Evolutionary conservation across 2,888 invertebrate species (phyloP).

Genomic region (Chorisops tibialis): DNA sequence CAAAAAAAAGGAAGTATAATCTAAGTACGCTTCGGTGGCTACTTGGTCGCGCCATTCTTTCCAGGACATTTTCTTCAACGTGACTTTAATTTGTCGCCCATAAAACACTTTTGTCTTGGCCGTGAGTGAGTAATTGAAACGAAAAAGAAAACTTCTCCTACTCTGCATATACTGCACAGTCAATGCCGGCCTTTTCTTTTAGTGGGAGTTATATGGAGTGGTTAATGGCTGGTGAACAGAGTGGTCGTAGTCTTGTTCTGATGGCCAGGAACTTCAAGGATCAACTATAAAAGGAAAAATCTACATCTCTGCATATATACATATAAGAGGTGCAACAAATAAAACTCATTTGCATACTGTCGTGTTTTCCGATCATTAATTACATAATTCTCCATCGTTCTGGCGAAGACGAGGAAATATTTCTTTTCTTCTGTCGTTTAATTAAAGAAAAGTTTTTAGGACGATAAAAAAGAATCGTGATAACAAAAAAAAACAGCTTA

Average conservation of each 20-base stretch:
- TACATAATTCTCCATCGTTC: slow-evolving; percentile 20
- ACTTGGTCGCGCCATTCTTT: background rate
- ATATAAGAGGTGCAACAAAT: too few species aligned
- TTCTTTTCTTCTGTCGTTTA: slow-evolving; percentile 11
- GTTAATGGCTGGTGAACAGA: background rate
- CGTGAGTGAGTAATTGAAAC: slow-evolving; percentile 16
- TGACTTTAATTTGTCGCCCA: slow-evolving; percentile 26
- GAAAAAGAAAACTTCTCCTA: slow-evolving; percentile 3
- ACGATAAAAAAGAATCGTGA: background rate
- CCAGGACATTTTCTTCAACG: slow-evolving; percentile 9
- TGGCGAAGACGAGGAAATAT: slow-evolving; percentile 15
- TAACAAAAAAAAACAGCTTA: background rate
- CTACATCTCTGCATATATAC: too few species aligned
- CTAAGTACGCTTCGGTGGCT: background rate
- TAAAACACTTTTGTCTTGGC: slow-evolving; percentile 19
- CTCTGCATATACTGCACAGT: background rate
- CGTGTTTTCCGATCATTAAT: slow-evolving; percentile 27
- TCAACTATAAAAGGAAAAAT: too few species aligned
- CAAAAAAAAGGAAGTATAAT: background rate
- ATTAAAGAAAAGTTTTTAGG: slow-evolving; percentile 14
- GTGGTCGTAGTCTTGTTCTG: background rate
- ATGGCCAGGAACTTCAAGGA: too few species aligned
- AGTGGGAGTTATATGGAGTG: background rate
- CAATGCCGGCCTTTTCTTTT: background rate
- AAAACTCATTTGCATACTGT: slow-evolving; percentile 21